Evolutionary conservation across 2,113 vertebrate genomes (phyloP).

Genomic region (Pionites leucogaster): DNA sequence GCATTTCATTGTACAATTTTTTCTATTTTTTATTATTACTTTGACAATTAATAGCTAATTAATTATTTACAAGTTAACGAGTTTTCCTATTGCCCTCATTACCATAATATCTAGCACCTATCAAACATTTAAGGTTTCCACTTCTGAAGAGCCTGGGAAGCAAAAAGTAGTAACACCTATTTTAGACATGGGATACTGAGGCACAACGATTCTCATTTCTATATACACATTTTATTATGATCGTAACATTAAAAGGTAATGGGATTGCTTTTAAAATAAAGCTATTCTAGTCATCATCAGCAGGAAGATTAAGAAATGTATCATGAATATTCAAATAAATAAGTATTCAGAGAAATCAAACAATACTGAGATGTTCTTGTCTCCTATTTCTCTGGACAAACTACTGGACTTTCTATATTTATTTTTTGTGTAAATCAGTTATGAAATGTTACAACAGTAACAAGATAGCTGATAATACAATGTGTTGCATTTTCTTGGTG

Average conservation of each 20-base stretch:
- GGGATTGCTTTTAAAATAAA: neutral
- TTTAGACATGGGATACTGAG: neutral
- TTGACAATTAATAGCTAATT: slow-evolving; percentile 53
- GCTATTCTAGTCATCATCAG: neutral
- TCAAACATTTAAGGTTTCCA: slow-evolving; percentile 9
- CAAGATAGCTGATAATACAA: neutral
- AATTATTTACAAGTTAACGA: slow-evolving; percentile 57
- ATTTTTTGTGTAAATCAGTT: neutral
- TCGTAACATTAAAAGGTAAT: neutral
- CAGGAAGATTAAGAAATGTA: neutral
- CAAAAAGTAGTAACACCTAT: neutral
- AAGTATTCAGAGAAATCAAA: neutral
- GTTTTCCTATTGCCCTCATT: slow-evolving; percentile 36
- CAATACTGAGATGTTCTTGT: neutral
- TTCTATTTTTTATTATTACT: slow-evolving; percentile 27
- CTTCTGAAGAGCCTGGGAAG: neutral
- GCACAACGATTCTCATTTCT: neutral
- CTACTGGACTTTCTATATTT: neutral
- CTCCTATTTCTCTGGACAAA: neutral
- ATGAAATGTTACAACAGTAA: slow-evolving; percentile 11
- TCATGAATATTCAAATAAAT: neutral
- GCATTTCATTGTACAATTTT: neutral
- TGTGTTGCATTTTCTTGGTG: slow-evolving; percentile 44
- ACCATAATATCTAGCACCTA: neutral
- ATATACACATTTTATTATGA: neutral